Evolutionary conservation across 2,113 vertebrate genomes (phyloP).

Genomic region (Pomatostomus ruficeps): DNA sequence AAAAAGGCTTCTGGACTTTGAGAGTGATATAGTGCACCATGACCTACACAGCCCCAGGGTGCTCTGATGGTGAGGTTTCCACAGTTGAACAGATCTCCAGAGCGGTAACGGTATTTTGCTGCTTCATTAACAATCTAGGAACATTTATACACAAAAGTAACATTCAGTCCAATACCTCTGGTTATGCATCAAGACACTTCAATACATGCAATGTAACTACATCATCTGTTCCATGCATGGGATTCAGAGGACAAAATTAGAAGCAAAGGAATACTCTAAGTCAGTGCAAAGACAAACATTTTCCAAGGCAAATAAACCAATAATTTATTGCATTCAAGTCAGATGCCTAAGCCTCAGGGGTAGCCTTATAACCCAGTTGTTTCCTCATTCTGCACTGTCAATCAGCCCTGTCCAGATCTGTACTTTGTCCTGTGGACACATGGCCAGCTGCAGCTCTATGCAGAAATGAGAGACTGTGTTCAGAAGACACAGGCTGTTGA

Average conservation of each 20-base stretch:
- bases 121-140: constrained; percentile 96
- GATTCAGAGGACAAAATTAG: not conserved
- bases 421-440: not conserved
- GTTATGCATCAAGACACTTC: not conserved
- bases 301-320: not conserved
- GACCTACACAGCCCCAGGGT: constrained; percentile 96
- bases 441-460: not conserved
- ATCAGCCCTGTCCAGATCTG: not conserved
- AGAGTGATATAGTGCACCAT: constrained; percentile 95
- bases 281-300: not conserved
- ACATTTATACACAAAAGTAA: not conserved
- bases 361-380: not conserved
- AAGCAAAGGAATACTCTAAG: not conserved
- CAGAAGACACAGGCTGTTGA: not conserved
- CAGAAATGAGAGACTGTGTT: not conserved
- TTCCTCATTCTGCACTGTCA: not conserved
- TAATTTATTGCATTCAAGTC: not conserved
- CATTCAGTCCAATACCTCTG: not conserved
- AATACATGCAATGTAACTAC: not conserved
- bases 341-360: not conserved
- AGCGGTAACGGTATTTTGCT: constrained; percentile 95
- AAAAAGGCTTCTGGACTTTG: constrained; percentile 98
- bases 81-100: constrained; percentile 92
- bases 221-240: not conserved
- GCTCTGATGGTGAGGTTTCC: constrained; percentile 93